phyloP scores from a whole-genome alignment of 2,888 invertebrate species.

The Sminthurinus aureus region DNA sequence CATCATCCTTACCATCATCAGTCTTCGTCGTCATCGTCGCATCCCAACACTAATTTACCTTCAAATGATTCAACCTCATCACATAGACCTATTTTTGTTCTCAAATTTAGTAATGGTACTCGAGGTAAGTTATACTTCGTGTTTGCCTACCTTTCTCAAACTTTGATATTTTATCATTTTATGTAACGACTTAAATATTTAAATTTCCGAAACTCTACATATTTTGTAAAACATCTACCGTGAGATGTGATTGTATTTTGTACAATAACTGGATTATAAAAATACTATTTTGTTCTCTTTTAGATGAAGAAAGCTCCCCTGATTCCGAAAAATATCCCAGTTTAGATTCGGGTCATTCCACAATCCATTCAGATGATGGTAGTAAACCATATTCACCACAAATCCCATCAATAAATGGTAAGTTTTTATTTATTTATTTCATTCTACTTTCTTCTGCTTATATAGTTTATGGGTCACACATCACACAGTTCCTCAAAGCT shows the following conservation, averaged over 20 bases:
- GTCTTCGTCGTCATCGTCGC: too few relatives aligned
- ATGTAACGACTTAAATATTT: not conserved
- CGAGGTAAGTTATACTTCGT: constrained; percentile 46
- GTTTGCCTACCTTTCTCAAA: not conserved
- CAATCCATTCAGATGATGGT: constrained; percentile 87
- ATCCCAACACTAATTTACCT: constrained; percentile 23
- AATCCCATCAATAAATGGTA: constrained; percentile 68
- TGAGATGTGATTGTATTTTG: not conserved
- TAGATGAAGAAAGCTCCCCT: constrained; percentile 75
- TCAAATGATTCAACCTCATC: constrained; percentile 9
- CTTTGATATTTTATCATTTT: not conserved
- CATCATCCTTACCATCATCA: too few relatives aligned
- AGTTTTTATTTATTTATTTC: constrained; percentile 40
- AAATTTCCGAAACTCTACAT: not conserved
- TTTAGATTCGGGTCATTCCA: constrained; percentile 89
- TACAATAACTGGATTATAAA: not conserved
- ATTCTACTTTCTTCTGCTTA: constrained; percentile 12
- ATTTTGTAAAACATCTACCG: not conserved
- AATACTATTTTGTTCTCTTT: constrained; percentile 19
- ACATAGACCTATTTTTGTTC: constrained; percentile 56
- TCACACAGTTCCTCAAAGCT: too few relatives aligned
- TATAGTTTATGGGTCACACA: too few relatives aligned
- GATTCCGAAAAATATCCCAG: constrained; percentile 81
- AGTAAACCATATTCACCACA: constrained; percentile 81
- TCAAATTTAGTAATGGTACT: constrained; percentile 54